phyloP scores from a whole-genome alignment of 2,797 vertebrate genomes.

The Argya squamiceps region DNA sequence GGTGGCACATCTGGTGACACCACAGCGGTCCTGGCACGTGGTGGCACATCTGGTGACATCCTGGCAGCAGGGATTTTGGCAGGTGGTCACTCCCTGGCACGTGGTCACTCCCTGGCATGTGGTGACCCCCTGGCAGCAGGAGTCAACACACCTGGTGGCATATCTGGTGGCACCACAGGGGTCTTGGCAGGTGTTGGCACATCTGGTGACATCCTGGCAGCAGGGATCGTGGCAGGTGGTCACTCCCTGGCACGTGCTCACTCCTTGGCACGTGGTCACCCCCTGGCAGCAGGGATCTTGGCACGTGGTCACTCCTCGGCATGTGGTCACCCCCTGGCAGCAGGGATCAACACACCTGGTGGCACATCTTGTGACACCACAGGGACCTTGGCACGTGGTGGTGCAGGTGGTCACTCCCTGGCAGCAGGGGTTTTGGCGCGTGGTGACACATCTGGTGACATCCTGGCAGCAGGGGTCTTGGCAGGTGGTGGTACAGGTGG shows the following conservation, averaged over 20 bases:
- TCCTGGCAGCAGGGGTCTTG: rapidly evolving
- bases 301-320: too few relatives aligned
- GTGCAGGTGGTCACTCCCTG: too few relatives aligned
- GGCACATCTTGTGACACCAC: rapidly evolving
- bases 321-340: too few relatives aligned
- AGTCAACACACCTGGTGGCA: rapidly evolving
- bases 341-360: rapidly evolving
- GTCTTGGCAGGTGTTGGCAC: background rate
- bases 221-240: too few relatives aligned
- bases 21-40: rapidly evolving
- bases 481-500: too few relatives aligned
- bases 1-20: background rate
- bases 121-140: rapidly evolving
- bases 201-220: too few relatives aligned
- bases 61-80: rapidly evolving
- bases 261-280: too few relatives aligned
- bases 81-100: rapidly evolving
- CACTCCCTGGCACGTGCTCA: too few relatives aligned
- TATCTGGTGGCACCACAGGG: background rate
- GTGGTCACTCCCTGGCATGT: background rate
- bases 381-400: too few relatives aligned
- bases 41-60: background rate
- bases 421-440: rapidly evolving
- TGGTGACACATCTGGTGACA: too few relatives aligned
- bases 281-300: too few relatives aligned